These are phyloP conservation scores for Gallinago media DNA, from an alignment of 2,113 vertebrate genomes.

Conservation along the genomic window DNA sequence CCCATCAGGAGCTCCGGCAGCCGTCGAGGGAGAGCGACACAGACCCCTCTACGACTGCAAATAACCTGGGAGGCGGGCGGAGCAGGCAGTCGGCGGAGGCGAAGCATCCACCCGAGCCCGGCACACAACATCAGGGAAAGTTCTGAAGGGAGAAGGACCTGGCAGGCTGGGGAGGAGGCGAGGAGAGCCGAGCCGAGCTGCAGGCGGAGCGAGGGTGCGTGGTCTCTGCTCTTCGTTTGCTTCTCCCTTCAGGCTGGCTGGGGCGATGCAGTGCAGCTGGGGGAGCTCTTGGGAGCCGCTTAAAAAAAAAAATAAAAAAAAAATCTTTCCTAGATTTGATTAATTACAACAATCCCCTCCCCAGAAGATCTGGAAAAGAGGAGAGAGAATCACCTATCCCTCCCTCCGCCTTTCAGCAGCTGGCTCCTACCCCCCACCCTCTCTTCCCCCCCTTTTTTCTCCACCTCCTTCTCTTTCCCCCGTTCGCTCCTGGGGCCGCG, in stretches of 20 bases:
- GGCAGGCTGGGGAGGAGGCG: not conserved
- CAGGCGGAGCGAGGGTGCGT: not conserved
- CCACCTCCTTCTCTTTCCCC: conserved; percentile 13
- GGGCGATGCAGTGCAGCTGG: conserved; percentile 36
- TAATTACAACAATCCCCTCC: conserved; percentile 42
- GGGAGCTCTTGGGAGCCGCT: conserved; percentile 23
- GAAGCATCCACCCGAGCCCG: not conserved
- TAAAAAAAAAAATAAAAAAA: not conserved
- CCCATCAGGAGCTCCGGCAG: not conserved
- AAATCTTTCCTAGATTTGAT: conserved; percentile 28
- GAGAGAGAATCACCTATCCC: conserved; percentile 35
- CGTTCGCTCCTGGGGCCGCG: conserved; percentile 16
- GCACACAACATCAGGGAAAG: not conserved
- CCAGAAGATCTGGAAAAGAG: conserved; percentile 49
- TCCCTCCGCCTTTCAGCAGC: conserved; percentile 46
- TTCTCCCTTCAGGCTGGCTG: conserved; percentile 16
- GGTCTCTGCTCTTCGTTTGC: not conserved
- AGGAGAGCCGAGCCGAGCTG: not conserved
- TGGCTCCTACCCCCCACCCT: not conserved
- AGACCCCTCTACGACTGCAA: not conserved
- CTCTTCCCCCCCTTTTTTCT: not conserved
- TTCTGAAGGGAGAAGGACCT: conserved; percentile 3
- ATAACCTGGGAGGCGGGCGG: not conserved
- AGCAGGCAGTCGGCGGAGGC: not conserved
- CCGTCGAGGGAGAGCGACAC: not conserved